Base-by-base conservation (phyloP, 1,140 invertebrate species). In the Trichoplusia ni region DNA sequence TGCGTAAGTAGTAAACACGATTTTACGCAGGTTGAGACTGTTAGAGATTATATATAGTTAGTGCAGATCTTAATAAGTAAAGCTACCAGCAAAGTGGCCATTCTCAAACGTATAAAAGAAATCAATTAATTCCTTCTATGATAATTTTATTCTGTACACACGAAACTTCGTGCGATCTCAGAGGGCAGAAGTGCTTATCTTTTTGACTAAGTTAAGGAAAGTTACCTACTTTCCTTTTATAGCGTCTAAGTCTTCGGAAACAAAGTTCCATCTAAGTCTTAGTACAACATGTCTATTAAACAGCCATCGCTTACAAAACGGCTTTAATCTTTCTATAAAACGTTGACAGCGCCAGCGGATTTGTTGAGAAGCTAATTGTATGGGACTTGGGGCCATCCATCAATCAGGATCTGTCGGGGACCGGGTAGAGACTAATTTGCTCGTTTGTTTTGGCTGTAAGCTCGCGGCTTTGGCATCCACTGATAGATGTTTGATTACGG, bases 381-480 rank as follows among this genome's bases (percentile, higher is more conserved):
- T 70, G 73, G 75, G 73, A 73, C 72, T 71, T 65, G 66, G 56
- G 67, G 62, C 60, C 80, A 88, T 86, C 81, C 76, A 88, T 88
- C 85, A 86, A 88, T 88, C 85, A 86, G 78, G 77, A 77, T 82
- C 79, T 79, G 82, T 83, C 82, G 62, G 60, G 63, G 58, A 29
- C 62, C 51, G 60, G 66, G 68, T 72, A 78, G 35, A 67, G 79
- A 77, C 84, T 86, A 84, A 88, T 88, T 88, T 83, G 77, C 85
- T 79, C 85, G 82, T 88, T 86, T 86, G 82, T 86, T 86, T 84
- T 77, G 78, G 73, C 79, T 67, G 74, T 80, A 83, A 86, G 81
- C 82, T 73, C 61, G 71, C 61, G 70, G 71, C 54, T 63, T 63
- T 60, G 42, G 25, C 49, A 60, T 37, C 27, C 61, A 53, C 64